phyloP scores from a whole-genome alignment of 2,113 vertebrate genomes.

The Shinisaurus crocodilurus region DNA sequence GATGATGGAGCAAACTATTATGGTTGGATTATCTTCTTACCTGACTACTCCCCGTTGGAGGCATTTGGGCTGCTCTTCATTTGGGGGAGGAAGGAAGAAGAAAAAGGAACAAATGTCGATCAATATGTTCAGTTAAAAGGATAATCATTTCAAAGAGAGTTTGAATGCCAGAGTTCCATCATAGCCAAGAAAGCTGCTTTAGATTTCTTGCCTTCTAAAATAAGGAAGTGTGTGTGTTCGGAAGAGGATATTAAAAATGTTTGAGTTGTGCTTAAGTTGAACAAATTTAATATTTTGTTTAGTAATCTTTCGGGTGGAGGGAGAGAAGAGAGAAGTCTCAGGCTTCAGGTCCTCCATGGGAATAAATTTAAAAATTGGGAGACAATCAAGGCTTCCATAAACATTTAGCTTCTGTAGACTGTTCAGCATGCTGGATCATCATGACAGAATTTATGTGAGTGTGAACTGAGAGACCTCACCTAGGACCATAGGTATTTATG shows the following conservation, averaged over 20 bases:
- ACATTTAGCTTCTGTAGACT: neutral
- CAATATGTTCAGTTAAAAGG: neutral
- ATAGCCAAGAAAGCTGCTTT: constrained; percentile 26
- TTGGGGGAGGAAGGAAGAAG: neutral
- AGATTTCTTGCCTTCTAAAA: constrained; percentile 23
- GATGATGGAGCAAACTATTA: neutral
- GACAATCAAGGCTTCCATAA: neutral
- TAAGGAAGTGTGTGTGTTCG: constrained; percentile 24
- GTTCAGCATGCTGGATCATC: neutral
- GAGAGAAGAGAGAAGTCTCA: neutral
- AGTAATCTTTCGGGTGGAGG: neutral
- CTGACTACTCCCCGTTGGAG: neutral
- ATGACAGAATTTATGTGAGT: neutral
- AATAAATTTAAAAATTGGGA: constrained; percentile 15
- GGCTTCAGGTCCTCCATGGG: fast-evolving
- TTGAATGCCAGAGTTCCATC: constrained; percentile 7
- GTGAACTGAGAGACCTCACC: neutral
- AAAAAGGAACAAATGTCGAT: neutral
- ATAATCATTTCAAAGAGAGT: neutral
- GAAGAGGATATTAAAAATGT: constrained; percentile 8
- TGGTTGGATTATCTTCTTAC: neutral
- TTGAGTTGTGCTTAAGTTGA: neutral
- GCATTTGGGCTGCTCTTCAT: fast-evolving
- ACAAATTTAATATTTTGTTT: constrained; percentile 21
- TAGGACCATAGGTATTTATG: neutral